phyloP scores from a whole-genome alignment of 2,888 invertebrate species.

The Chrysopilus asiliformis region DNA sequence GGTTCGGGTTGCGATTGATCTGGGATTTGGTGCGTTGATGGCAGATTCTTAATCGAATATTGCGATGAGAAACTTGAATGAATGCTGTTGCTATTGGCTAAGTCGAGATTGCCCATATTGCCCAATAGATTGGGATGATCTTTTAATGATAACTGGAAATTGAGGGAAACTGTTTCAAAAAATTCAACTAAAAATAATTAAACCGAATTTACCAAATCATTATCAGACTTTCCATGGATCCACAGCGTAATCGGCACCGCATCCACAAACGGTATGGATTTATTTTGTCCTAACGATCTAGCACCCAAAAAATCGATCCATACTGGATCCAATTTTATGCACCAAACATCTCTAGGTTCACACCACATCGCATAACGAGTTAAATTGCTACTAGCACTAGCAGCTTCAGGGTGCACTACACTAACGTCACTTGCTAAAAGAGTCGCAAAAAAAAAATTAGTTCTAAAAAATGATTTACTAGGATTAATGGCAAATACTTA shows the following conservation, averaged over 20 bases:
- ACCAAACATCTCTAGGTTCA: conserved; percentile 81
- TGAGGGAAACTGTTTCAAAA: no score
- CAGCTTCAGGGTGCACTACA: conserved; percentile 21
- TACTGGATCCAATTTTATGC: conserved; percentile 72
- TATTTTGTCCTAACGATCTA: conserved; percentile 55
- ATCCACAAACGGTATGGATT: conserved; percentile 67
- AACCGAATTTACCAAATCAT: no score
- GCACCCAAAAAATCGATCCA: conserved; percentile 89
- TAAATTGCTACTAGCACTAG: conserved; percentile 26
- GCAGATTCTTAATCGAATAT: conserved; percentile 6
- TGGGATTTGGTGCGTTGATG: conserved; percentile 11
- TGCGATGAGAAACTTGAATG: conserved; percentile 12
- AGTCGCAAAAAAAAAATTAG: background rate
- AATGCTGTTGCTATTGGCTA: conserved; percentile 19
- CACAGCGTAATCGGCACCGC: conserved; percentile 80
- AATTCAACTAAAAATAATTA: no score
- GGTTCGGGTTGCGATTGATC: no score
- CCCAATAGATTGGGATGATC: no score
- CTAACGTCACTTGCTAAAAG: conserved; percentile 31
- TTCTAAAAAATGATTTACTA: no score
- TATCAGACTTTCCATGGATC: conserved; percentile 41
- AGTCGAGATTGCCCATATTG: conserved; percentile 12
- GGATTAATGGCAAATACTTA: conserved; percentile 21
- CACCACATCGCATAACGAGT: conserved; percentile 54
- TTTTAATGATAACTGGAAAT: no score